Evolutionary conservation across 2,888 invertebrate species (phyloP).

Genomic region (Heliconius ethilla): DNA sequence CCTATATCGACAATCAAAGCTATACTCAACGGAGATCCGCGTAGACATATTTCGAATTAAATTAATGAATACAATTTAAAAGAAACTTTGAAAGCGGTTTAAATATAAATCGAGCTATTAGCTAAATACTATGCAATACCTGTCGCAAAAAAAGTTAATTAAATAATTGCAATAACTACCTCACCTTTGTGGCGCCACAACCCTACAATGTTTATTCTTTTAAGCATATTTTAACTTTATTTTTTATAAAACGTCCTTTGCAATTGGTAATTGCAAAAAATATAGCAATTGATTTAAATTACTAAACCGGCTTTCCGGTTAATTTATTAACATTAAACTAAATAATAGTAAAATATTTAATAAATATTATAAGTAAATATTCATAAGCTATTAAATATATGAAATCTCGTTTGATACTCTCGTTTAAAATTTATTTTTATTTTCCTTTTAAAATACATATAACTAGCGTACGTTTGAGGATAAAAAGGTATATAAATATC

Average conservation of each 20-base stretch:
- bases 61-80: not conserved
- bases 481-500: not conserved
- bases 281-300: not conserved
- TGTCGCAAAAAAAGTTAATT: not conserved
- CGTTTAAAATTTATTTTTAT: not conserved
- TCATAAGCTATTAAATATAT: conserved; percentile 1
- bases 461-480: not conserved
- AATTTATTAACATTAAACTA: not conserved
- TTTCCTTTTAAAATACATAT: not conserved
- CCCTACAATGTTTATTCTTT: not conserved
- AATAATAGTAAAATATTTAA: not conserved
- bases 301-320: not conserved
- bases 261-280: conserved; percentile 2
- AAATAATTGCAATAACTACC: not conserved
- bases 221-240: not conserved
- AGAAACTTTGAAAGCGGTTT: not conserved
- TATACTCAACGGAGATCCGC: too few relatives aligned
- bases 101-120: not conserved
- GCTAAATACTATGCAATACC: not conserved
- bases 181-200: not conserved
- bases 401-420: not conserved
- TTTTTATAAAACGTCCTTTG: conserved; percentile 3
- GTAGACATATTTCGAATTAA: too few relatives aligned
- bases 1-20: too few relatives aligned
- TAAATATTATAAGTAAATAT: not conserved